These are phyloP conservation scores for Noctua janthina DNA, from an alignment of 2,888 invertebrate genomes.

Conservation along the genomic window DNA sequence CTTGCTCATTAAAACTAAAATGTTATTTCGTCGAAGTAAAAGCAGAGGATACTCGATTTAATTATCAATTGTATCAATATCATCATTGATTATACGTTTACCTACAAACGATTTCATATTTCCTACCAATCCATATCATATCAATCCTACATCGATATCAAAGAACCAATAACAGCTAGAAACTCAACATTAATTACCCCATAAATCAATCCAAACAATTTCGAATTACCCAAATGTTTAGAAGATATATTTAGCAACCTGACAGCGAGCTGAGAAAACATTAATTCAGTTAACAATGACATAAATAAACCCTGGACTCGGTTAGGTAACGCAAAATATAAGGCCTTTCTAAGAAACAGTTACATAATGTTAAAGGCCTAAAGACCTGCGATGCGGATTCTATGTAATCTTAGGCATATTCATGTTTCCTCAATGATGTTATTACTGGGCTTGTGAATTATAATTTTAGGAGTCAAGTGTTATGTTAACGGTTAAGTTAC, in stretches of 20 bases:
- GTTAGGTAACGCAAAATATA: slow-evolving; percentile 65
- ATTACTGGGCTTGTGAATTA: slow-evolving; percentile 43
- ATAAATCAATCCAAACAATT: slow-evolving; percentile 55
- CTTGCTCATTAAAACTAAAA: not conserved
- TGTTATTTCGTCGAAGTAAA: not conserved
- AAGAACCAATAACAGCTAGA: slow-evolving; percentile 29
- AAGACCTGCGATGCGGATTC: slow-evolving; percentile 55
- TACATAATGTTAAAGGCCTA: slow-evolving; percentile 60
- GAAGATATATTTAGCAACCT: slow-evolving; percentile 57
- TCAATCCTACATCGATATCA: not conserved
- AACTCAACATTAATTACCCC: slow-evolving; percentile 39
- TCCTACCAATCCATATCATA: not conserved
- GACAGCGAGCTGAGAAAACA: slow-evolving; percentile 63
- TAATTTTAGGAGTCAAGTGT: slow-evolving; percentile 31
- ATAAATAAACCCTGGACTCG: slow-evolving; percentile 61
- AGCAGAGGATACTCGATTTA: not conserved
- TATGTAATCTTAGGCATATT: slow-evolving; percentile 62
- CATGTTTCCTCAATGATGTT: slow-evolving; percentile 57
- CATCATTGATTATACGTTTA: not conserved
- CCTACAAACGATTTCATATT: not conserved
- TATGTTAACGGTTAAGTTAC: slow-evolving; percentile 9
- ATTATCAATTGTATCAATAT: too few relatives aligned
- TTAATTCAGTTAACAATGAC: slow-evolving; percentile 68
- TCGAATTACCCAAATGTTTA: slow-evolving; percentile 54
- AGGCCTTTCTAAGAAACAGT: slow-evolving; percentile 57